Percentiles rank a stretch among this genome's conserved stretches.
These are phyloP conservation scores for Aphaenogaster floridana DNA, from an alignment of 1,140 invertebrate species.

Conservation along the genomic window DNA sequence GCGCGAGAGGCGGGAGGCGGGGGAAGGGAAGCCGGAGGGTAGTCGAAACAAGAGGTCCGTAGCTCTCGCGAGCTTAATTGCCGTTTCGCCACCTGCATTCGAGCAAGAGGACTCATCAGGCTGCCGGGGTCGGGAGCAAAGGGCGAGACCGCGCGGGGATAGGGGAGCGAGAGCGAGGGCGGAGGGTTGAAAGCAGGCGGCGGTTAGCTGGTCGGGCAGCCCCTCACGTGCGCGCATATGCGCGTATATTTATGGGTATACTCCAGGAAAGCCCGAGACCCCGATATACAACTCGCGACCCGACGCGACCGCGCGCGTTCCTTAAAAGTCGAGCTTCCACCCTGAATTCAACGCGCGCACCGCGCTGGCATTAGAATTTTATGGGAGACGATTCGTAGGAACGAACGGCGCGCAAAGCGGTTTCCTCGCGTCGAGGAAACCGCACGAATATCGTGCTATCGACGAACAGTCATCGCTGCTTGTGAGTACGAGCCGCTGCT, in stretches of 20 bases:
- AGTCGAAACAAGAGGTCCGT: conserved; percentile 39
- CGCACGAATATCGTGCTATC: neutral
- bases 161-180: conserved; percentile 10
- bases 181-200: conserved; percentile 40
- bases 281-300: conserved; percentile 24
- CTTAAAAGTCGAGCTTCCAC: conserved; percentile 43
- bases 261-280: conserved; percentile 38
- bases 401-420: neutral
- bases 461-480: neutral
- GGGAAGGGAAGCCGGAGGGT: neutral
- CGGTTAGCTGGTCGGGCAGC: conserved; percentile 28
- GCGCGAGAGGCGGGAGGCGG: too few relatives aligned
- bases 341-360: conserved; percentile 23
- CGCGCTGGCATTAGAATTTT: conserved; percentile 32
- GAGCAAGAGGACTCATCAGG: conserved; percentile 47
- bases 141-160: neutral
- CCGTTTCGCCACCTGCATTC: conserved; percentile 65
- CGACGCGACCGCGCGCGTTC: conserved; percentile 37
- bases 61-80: conserved; percentile 64
- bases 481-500: too few relatives aligned
- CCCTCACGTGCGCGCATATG: conserved; percentile 52
- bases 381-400: neutral
- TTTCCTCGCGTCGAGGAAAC: neutral
- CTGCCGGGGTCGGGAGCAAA: conserved; percentile 16
- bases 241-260: conserved; percentile 46